These are phyloP conservation scores for Hypomecis punctinalis DNA, from an alignment of 2,888 invertebrate species.

Conservation along the genomic window DNA sequence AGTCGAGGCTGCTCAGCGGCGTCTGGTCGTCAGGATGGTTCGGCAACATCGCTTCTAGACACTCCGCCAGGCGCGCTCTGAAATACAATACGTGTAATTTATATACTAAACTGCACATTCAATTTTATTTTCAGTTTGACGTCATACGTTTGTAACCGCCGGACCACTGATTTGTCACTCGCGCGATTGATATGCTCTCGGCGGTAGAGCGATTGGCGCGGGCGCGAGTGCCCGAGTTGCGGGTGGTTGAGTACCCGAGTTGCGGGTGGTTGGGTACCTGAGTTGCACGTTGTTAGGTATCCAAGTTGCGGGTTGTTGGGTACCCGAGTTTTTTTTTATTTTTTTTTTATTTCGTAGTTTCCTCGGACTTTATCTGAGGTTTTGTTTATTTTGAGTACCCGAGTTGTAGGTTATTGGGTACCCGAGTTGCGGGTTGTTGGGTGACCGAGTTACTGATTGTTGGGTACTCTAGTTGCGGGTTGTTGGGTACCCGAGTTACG, in stretches of 20 bases:
- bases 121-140: background rate
- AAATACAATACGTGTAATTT: slow-evolving; percentile 31
- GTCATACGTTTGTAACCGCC: background rate
- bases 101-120: background rate
- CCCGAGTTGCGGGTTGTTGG: background rate
- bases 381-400: too few species aligned
- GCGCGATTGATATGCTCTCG: too few species aligned
- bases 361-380: too few species aligned
- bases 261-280: background rate
- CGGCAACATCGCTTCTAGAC: slow-evolving; percentile 94
- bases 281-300: background rate
- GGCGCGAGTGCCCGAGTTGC: too few species aligned
- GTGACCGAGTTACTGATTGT: background rate
- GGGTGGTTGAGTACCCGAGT: background rate
- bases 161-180: background rate
- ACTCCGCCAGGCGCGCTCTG: slow-evolving; percentile 95
- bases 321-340: background rate
- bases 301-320: background rate
- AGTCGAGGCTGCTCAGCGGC: slow-evolving; percentile 70
- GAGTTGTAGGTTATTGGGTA: background rate
- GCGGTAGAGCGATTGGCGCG: too few species aligned
- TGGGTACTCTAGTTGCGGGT: background rate
- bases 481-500: background rate
- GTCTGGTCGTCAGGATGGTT: slow-evolving; percentile 85
- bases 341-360: too few species aligned